phyloP scores from a whole-genome alignment of 2,113 vertebrate genomes.

The Catharus fuscescens region DNA sequence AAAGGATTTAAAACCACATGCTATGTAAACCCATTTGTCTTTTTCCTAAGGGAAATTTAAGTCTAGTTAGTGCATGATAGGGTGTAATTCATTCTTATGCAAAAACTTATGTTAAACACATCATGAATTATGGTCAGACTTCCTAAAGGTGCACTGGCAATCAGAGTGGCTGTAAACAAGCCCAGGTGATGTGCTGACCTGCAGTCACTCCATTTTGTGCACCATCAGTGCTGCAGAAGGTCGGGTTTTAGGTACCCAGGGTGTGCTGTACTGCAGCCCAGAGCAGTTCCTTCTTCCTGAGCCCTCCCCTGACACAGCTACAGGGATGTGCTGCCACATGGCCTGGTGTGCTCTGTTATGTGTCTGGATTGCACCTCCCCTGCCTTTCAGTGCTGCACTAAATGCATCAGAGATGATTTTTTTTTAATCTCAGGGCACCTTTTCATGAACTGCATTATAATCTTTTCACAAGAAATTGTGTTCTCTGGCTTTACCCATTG shows the following conservation, averaged over 20 bases:
- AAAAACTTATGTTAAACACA: background rate
- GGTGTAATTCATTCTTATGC: background rate
- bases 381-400: background rate
- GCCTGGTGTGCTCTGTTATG: background rate
- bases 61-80: background rate
- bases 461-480: background rate
- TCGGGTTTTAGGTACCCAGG: background rate
- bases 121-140: background rate
- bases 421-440: background rate
- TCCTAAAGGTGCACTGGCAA: background rate
- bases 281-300: background rate
- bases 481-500: background rate
- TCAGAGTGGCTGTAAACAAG: background rate
- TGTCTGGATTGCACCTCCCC: background rate
- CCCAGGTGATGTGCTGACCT: background rate
- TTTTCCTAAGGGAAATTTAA: slow-evolving; percentile 19
- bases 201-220: accelerated
- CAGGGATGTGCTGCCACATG: accelerated
- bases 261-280: background rate
- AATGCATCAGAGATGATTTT: background rate
- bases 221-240: background rate
- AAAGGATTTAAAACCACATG: slow-evolving; percentile 50
- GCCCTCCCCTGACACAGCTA: background rate
- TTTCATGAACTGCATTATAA: background rate
- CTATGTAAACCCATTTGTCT: slow-evolving; percentile 43